Evolutionary conservation across 2,888 invertebrate genomes (phyloP).

Genomic region (Dione vanillae): DNA sequence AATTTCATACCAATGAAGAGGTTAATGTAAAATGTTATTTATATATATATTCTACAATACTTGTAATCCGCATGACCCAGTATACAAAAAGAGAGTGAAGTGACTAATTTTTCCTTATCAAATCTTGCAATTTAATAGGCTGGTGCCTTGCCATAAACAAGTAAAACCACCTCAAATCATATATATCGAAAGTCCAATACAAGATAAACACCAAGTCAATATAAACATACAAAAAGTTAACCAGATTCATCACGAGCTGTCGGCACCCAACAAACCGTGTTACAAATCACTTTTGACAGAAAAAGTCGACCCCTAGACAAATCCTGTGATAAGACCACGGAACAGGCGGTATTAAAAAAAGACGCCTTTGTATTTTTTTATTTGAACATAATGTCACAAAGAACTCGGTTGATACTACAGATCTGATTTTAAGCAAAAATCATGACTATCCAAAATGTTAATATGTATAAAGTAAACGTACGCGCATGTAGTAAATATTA

Average conservation of each 20-base stretch:
- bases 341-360: not conserved
- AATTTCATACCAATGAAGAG: not conserved
- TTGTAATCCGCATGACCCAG: not conserved
- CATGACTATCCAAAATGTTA: too few species aligned
- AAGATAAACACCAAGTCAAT: slow-evolving; percentile 27
- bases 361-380: not conserved
- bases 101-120: too few species aligned
- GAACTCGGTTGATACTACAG: not conserved
- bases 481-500: too few species aligned
- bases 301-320: slow-evolving; percentile 52
- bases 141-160: too few species aligned
- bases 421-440: too few species aligned
- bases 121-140: too few species aligned
- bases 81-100: too few species aligned
- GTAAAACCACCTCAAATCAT: too few species aligned
- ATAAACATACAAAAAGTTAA: slow-evolving; percentile 33
- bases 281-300: slow-evolving; percentile 52
- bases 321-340: slow-evolving; percentile 35
- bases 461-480: too few species aligned
- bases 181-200: not conserved
- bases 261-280: slow-evolving; percentile 34
- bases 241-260: slow-evolving; percentile 38
- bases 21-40: not conserved
- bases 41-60: not conserved
- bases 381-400: not conserved